phyloP scores from a whole-genome alignment of 2,113 vertebrate species.

The Cyanocitta stelleri region DNA sequence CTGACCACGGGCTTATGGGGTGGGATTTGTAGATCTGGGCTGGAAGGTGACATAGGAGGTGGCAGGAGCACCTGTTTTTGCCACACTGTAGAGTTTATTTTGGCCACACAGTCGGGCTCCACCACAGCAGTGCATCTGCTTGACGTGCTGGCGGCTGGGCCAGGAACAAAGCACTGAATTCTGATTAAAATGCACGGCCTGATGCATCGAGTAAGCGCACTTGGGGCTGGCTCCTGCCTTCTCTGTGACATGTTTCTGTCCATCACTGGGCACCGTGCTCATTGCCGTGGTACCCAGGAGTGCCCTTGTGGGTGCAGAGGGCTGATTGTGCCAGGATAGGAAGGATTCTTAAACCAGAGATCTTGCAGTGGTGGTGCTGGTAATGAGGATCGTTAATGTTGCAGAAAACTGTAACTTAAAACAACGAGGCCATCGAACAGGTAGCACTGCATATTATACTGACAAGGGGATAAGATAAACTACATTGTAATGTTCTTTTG shows the following conservation, averaged over 20 bases:
- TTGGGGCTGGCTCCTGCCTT: not conserved
- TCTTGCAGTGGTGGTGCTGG: not conserved
- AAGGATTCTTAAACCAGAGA: not conserved
- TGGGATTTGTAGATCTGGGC: not conserved
- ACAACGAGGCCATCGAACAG: slow-evolving; percentile 30
- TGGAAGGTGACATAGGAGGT: not conserved
- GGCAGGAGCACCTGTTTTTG: not conserved
- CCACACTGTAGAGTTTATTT: not conserved
- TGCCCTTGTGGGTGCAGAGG: not conserved
- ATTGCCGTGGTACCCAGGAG: not conserved
- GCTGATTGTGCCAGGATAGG: not conserved
- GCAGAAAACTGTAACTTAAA: slow-evolving; percentile 46
- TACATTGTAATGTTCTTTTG: slow-evolving; percentile 19
- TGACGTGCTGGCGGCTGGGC: not conserved
- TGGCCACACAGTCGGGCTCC: not conserved
- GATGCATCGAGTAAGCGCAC: not conserved
- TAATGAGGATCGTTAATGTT: slow-evolving; percentile 37
- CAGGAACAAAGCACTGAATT: slow-evolving; percentile 35
- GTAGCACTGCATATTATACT: not conserved
- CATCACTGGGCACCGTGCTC: not conserved
- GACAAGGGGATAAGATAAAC: slow-evolving; percentile 35
- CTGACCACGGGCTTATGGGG: fast-evolving
- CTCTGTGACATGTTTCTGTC: not conserved
- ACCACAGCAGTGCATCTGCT: not conserved
- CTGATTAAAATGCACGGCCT: slow-evolving; percentile 18